These are phyloP conservation scores for Hippoglossus stenolepis DNA, from an alignment of 2,113 vertebrate genomes.

Conservation along the genomic window DNA sequence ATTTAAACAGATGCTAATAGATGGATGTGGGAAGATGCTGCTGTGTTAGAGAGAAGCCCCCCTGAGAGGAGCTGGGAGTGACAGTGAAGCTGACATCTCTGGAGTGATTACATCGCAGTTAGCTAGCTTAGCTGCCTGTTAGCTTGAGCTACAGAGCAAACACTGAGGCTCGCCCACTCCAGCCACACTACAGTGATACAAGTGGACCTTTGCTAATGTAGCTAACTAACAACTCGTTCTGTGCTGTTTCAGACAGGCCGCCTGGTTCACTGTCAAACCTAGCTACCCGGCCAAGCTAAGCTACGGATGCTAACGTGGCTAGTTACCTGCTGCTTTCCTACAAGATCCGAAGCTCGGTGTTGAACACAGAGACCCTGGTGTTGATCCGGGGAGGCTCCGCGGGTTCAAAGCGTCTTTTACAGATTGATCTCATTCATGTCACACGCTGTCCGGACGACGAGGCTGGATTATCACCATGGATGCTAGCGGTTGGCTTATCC, in stretches of 20 bases:
- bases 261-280: background rate
- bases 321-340: conserved; percentile 50
- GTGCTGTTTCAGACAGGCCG: conserved; percentile 4
- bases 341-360: conserved; percentile 12
- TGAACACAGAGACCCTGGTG: background rate
- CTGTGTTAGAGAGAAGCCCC: no score
- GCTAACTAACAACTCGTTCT: background rate
- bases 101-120: background rate
- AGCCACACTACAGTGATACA: background rate
- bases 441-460: conserved; percentile 17
- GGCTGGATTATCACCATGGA: conserved; percentile 31
- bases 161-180: background rate
- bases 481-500: conserved; percentile 14
- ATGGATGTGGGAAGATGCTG: background rate
- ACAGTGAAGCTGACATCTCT: background rate
- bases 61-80: background rate
- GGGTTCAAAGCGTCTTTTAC: background rate
- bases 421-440: conserved; percentile 20
- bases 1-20: no score
- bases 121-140: background rate
- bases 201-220: background rate
- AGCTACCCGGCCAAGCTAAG: conserved; percentile 23
- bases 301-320: conserved; percentile 56
- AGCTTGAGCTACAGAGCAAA: background rate
- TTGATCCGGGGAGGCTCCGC: background rate